Evolutionary conservation across 2,113 vertebrate species (phyloP), one percentile per base, ranked within the genome.

Genomic region (Ophiodon elongatus): DNA sequence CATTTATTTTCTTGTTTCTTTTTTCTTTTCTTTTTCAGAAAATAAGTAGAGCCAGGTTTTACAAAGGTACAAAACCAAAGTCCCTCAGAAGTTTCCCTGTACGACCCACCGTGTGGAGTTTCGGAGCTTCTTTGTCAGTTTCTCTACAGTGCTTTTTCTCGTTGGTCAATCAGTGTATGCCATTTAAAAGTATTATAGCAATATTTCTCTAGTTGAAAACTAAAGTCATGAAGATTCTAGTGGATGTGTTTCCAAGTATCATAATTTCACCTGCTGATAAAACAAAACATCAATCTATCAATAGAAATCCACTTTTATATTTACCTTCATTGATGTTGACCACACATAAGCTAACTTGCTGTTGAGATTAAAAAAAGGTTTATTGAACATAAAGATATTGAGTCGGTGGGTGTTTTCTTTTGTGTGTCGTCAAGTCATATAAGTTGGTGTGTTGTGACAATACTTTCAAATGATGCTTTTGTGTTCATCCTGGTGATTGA

Each of bases 181-280:
- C 93, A 93, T 94, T 94, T 93, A 90, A 88, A 96, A 96, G 97
- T 98, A 98, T 98, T 96, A 96, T 95, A 99, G 98, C 98, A 99
- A 99, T 98, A 99, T 96, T 96, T 95, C 95, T 94, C 81, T 93
- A 93, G 94, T 88, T 93, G 84, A 94, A 93, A 85, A 94, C 86
- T 92, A 84, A 73, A 91, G 86, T 94, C 87, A 92, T 92, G 74
- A 85, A 90, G 89, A 94, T 88, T 93, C 85, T 94, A 94, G 94
- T 94, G 89, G 94, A 94, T 82, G 89, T 95, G 93, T 94, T 90
- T 93, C 93, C 77, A 85, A 93, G 87, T 94, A 92, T 89, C 82
- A 90, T 94, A 89, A 94, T 94, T 94, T 91, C 94, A 94, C 89
- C 89, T 93, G 93, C 89, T 94, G 93, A 93, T 86, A 59, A 89